Base-by-base conservation (phyloP, 2,113 vertebrate genomes). In the Galeopterus variegatus region DNA sequence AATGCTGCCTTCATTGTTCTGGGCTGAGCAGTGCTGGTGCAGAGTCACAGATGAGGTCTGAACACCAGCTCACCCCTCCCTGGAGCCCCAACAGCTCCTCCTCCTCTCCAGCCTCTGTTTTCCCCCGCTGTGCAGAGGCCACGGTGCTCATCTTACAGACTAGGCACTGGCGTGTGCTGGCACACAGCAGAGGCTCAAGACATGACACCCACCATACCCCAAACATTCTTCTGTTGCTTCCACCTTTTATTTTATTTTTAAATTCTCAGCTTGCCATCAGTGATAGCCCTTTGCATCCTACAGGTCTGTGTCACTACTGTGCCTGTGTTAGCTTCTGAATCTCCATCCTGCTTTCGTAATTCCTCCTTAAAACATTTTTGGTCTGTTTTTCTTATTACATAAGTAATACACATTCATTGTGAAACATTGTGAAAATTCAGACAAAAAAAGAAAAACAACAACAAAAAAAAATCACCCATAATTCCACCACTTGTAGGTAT, bases 341-440 rank as follows among this genome's bases (percentile, higher is more conserved):
- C 31, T 84, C 33, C 41, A 45, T 28, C 21, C 21, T 60, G 54
- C 69, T 70, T 93, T 87, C 56, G 19, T 60, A 88, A 92, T 87
- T 95, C 62, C 50, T 87, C 79, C 33, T 70, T 64, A 64, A 67
- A 88, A 86, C 28, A 92, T 33, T 92, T 93, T 80, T 77, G 62
- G 50, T 52, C 13, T 76, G 36, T 75, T 45, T 93, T 91, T 93
- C 50, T 83, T 75, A 65, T 82, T 54, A 85, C 19, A 64, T 79
- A 90, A 83, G 60, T 54, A 76, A 92, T 60, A 95, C 21, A 60
- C 41, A 92, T 82, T 96, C 41, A 67, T 28, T 36, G 60, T 60
- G 62, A 58, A 82, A 92, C 21, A 72, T 28, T 76, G 62, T 0
- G 70, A 93, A 94, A 89, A 90, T 77, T 82, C 56, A 79, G 13